Percentiles rank a stretch among this genome's conserved stretches.
Evolutionary conservation across 2,888 invertebrate species (phyloP).

Genomic region (Lissocephala sabroskyi): DNA sequence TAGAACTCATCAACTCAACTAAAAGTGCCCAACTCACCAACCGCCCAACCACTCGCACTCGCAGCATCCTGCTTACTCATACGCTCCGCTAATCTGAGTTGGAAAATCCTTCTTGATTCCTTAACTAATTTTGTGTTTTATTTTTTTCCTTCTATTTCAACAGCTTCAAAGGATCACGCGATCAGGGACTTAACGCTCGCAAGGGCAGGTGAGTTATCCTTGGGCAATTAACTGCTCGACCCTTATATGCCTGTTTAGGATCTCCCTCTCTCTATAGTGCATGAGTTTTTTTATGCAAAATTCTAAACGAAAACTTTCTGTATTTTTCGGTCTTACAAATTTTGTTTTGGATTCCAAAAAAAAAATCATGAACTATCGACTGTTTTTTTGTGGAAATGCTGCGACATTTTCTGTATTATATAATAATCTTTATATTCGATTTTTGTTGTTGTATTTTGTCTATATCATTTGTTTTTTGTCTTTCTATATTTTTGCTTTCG

Average conservation of each 20-base stretch:
- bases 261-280: conserved; percentile 28
- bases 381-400: conserved; percentile 49
- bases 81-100: too few relatives aligned
- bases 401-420: conserved; percentile 26
- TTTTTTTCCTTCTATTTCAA: conserved; percentile 12
- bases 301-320: conserved; percentile 22
- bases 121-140: too few relatives aligned
- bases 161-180: conserved; percentile 79
- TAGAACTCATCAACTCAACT: too few relatives aligned
- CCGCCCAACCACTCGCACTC: too few relatives aligned
- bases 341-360: conserved; percentile 10
- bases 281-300: conserved; percentile 27
- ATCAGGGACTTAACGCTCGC: conserved; percentile 74
- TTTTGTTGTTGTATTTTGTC: conserved; percentile 39
- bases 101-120: too few relatives aligned
- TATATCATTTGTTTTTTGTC: conserved; percentile 57
- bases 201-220: conserved; percentile 69
- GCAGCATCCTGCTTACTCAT: too few relatives aligned
- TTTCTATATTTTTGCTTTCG: too few relatives aligned
- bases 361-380: conserved; percentile 2
- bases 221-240: not conserved
- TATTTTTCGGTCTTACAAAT: conserved; percentile 16
- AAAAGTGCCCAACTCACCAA: not conserved
- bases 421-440: conserved; percentile 29
- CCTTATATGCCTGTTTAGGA: not conserved